Base-by-base conservation (phyloP, 2,888 invertebrate species). In the Rhyacophila evoluta region DNA sequence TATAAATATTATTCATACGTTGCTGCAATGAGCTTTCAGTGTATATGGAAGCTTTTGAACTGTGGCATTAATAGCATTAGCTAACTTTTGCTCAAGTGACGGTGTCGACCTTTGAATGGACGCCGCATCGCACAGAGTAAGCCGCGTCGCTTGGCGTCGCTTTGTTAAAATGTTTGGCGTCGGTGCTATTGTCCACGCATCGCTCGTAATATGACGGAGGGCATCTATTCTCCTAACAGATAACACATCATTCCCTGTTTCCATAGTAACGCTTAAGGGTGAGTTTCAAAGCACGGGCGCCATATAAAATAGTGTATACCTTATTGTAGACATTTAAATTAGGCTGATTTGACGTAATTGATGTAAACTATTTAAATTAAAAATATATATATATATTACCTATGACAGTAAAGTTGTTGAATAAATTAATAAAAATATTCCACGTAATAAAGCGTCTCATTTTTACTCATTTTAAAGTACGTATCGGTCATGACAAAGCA, bases 151-250 rank as follows among this genome's bases (percentile, higher is more conserved):
- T 55, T 25, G 55, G 55, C 55, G 55, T 55, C 55, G 55, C 25
- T 55, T 55, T 55, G 55, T 55, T 19, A 55, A 55, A 55, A 19
- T 55, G 55, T 55, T 55, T 15, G 55, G 55, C 55, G 55, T 55
- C 55, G 55, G 55, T 55, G 15, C 55, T 55, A 55, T 55, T 55
- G 55, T 55, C 55, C 55, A 55, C 55, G 55, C 55, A 55, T 55
- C 19, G 55, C 55, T 19, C 55, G 19, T 55, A 55, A 1, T 55
- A 55, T 41, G 41, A 41, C 12, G 29, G 15, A 41, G 41, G 15
- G 41, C 15, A 41, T 55, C 55, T 55, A 55, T 55, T 55, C 25
- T 55, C 55, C 19, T 19, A 10, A 10, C 19, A 55, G 55, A 55
- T 55, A 55, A 6, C 55, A 55, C 25, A 55, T 25, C 55, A 19